Evolutionary conservation across 2,888 invertebrate genomes (phyloP).

Genomic region (Gortyna flavago): DNA sequence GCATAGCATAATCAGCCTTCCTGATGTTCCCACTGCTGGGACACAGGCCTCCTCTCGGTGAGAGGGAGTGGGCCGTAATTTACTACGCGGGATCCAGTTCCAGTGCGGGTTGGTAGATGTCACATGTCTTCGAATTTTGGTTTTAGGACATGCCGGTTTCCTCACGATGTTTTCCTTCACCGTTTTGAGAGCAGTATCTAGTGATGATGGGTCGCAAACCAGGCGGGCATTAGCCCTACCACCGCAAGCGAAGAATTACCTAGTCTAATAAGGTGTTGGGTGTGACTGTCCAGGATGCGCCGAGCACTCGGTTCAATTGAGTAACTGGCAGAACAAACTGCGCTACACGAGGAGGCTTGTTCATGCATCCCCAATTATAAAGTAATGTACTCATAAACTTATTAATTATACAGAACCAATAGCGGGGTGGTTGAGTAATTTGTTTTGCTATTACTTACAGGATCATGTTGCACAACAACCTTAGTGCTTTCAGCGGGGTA

Average conservation of each 20-base stretch:
- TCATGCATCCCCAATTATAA: too few relatives aligned
- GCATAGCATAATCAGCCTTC: neutral
- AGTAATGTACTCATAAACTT: neutral
- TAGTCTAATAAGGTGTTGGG: too few relatives aligned
- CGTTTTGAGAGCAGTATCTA: too few relatives aligned
- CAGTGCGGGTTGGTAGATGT: neutral
- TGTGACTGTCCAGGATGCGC: too few relatives aligned
- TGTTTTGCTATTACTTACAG: neutral
- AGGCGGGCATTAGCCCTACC: too few relatives aligned
- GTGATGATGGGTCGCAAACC: too few relatives aligned
- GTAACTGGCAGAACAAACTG: too few relatives aligned
- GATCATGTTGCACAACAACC: neutral
- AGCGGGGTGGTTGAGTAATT: neutral
- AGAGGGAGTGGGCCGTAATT: neutral
- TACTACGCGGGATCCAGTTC: neutral
- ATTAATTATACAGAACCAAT: neutral
- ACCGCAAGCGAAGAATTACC: too few relatives aligned
- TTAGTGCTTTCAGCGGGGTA: too few relatives aligned
- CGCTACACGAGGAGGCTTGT: too few relatives aligned
- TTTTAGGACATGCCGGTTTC: neutral
- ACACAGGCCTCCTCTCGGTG: neutral
- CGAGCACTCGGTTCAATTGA: too few relatives aligned
- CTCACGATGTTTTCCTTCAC: too few relatives aligned
- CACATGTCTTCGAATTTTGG: neutral
- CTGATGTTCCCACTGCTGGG: neutral